These are phyloP conservation scores for Petrocephalus schoutedeni DNA, from an alignment of 2,797 vertebrate species.

Conservation along the genomic window DNA sequence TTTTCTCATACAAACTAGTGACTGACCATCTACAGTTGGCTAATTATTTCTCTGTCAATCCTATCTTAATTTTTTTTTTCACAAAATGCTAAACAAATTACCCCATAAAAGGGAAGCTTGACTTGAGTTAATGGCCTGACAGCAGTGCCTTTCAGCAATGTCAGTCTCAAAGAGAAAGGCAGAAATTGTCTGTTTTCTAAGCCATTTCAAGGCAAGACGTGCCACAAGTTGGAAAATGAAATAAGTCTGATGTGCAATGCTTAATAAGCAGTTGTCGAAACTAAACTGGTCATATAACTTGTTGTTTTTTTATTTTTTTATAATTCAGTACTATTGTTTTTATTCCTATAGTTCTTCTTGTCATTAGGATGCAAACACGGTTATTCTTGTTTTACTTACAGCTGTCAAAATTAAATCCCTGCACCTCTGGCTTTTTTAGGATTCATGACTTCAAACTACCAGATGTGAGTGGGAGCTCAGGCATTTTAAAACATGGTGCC, in stretches of 20 bases:
- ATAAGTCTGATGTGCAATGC: not conserved
- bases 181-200: too few relatives aligned
- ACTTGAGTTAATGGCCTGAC: not conserved
- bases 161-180: too few relatives aligned
- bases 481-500: not conserved
- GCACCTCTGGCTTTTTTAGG: not conserved
- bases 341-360: not conserved
- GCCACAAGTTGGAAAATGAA: too few relatives aligned
- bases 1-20: too few relatives aligned
- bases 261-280: not conserved
- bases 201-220: too few relatives aligned
- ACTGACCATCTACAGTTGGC: too few relatives aligned
- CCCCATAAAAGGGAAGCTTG: not conserved
- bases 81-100: not conserved
- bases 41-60: too few relatives aligned
- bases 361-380: not conserved
- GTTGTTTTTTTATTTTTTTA: not conserved
- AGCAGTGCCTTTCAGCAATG: not conserved
- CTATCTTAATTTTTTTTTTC: not conserved
- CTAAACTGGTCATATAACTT: not conserved
- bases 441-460: not conserved
- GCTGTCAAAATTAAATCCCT: not conserved
- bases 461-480: not conserved
- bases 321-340: not conserved
- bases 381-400: not conserved